Evolutionary conservation across 2,888 invertebrate genomes (phyloP), one percentile per base, ranked within the genome.

Genomic region (Galeruca laticollis): DNA sequence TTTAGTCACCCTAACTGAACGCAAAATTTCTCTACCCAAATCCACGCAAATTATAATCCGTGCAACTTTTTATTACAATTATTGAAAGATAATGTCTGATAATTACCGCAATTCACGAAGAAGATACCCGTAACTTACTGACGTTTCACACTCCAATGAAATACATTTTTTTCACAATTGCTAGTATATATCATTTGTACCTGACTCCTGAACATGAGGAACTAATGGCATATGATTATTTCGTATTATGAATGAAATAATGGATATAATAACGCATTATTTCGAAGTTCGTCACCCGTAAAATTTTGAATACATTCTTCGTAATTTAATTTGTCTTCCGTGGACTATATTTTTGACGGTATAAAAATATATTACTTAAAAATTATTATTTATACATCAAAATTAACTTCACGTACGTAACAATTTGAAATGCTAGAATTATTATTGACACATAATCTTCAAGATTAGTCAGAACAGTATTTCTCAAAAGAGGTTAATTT

Each of bases 241-340:
- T 71, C 64, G 67, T 63, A 67, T 65, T 54, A 68, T 63, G 69
- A 67, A 67, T 71, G 61, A 73, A 63, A 68, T 68, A 66, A 73
- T 73, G 56, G 62, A 20, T 65, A 37, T 70, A 70, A 70, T 71
- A 47, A 62, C 59, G 47, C 54, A 52, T 59, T 57, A 70, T 73
- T 70, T 66, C 57, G 59, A 18, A 35, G 35, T 56, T 49, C 70
- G 49, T 69, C 67, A 69, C 65, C 70, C 74, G 68, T 72, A 63
- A 74, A 72, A 72, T 65, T 61, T 65, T 56, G 63, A 72, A 67
- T 65, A 56, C 56, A 62, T 63, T 52, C 54, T 61, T 66, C 62
- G 35, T 69, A 37, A 69, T 66, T 71, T 54, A 71, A 71, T 68
- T 72, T 72, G 62, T 70, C 61, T 62, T 69, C 66, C 52, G 52